A percentile compares a stretch with the other conserved stretches of the same genome.
Conservation (phyloP, 2,113 vertebrate species). For the Lepisosteus oculatus region DNA sequence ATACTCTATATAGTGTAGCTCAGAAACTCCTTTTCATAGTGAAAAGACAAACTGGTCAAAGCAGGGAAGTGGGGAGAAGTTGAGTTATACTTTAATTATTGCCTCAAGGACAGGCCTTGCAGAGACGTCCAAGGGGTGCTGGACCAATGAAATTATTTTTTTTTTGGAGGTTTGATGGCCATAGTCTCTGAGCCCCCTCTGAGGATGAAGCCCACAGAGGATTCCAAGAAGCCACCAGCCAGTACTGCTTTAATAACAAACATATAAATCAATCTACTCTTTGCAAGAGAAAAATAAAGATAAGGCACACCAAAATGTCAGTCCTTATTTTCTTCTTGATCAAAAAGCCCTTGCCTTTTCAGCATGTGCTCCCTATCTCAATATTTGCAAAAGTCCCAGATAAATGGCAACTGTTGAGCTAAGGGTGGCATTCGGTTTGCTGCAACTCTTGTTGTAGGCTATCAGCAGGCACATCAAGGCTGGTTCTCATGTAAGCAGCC, state of each 20-base stretch:
- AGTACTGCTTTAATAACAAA: conserved; percentile 1
- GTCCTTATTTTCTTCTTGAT: not conserved
- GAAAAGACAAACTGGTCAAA: not conserved
- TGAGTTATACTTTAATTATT: conserved; percentile 3
- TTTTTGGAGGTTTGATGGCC: not conserved
- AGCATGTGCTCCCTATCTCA: too few species aligned
- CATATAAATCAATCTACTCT: not conserved
- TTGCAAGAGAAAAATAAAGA: too few species aligned
- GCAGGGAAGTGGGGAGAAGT: not conserved
- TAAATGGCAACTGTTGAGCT: too few species aligned
- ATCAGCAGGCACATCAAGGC: too few species aligned
- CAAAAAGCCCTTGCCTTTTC: too few species aligned
- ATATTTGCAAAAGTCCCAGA: too few species aligned
- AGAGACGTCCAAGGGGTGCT: not conserved
- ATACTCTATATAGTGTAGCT: not conserved
- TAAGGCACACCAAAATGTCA: not conserved
- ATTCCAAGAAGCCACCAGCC: not conserved
- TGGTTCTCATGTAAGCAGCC: too few species aligned
- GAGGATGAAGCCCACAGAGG: not conserved
- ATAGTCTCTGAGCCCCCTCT: not conserved
- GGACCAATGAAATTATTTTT: not conserved
- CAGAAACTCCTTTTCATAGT: not conserved
- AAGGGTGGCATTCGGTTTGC: too few species aligned
- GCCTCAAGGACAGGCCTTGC: not conserved
- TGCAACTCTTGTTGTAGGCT: too few species aligned